Percentiles rank a stretch among this genome's conserved stretches.
Evolutionary conservation across 2,113 vertebrate genomes (phyloP).

Genomic region (Tachysurus vachellii): DNA sequence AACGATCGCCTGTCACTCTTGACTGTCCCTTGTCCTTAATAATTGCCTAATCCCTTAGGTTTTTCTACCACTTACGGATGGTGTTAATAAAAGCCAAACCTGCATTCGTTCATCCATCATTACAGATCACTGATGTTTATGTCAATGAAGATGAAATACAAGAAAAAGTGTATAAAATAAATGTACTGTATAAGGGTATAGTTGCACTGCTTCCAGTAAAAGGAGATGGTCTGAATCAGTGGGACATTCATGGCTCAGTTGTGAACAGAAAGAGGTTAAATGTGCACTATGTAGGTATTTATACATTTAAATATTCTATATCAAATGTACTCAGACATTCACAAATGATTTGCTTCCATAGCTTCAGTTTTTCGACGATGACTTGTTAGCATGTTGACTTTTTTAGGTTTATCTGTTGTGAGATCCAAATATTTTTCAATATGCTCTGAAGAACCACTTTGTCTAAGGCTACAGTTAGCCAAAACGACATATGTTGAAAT

Average conservation of each 20-base stretch:
- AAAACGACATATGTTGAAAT: neutral
- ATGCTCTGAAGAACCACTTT: neutral
- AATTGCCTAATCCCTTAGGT: neutral
- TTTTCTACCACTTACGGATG: neutral
- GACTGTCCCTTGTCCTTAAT: too few species aligned
- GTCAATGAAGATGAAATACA: neutral
- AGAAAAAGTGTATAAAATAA: neutral
- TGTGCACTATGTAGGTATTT: neutral
- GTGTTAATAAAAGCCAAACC: neutral
- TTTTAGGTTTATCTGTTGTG: neutral
- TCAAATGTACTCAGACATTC: neutral
- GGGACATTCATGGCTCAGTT: neutral
- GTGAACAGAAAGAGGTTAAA: neutral
- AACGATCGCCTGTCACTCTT: neutral
- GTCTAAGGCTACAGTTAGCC: neutral
- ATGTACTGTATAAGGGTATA: neutral
- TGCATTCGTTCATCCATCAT: neutral
- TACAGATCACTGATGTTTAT: slow-evolving; percentile 1
- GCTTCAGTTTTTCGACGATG: neutral
- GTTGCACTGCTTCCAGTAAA: neutral
- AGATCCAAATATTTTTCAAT: neutral
- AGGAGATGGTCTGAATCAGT: neutral
- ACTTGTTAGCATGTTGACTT: neutral
- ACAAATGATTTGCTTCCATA: neutral
- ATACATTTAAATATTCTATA: neutral